phyloP scores from a whole-genome alignment of 2,888 invertebrate species.

The Stenoptilia bipunctidactyla region DNA sequence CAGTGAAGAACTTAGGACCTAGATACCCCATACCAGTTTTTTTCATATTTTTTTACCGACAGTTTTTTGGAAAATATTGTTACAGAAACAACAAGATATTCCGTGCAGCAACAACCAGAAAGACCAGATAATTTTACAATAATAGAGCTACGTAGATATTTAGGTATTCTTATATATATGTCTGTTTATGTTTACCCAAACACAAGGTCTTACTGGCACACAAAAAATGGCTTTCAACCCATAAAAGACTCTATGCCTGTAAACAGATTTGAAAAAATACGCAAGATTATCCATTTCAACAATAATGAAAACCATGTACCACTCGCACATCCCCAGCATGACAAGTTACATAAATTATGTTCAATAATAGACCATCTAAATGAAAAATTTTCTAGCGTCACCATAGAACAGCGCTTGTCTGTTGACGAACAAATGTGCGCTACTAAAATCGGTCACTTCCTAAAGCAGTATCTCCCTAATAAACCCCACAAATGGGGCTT shows the following conservation, averaged over 20 bases:
- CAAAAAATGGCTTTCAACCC: slow-evolving; percentile 13
- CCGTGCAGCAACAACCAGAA: slow-evolving; percentile 13
- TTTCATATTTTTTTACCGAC: slow-evolving; percentile 13
- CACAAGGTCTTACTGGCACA: slow-evolving; percentile 18
- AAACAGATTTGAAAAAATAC: slow-evolving; percentile 20
- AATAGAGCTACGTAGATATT: slow-evolving; percentile 6
- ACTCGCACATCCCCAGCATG: slow-evolving; percentile 14
- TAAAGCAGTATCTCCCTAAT: slow-evolving; percentile 22
- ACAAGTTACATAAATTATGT: slow-evolving; percentile 17
- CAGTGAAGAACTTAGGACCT: slow-evolving; percentile 13
- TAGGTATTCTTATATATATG: slow-evolving; percentile 18
- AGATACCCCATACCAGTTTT: slow-evolving; percentile 14
- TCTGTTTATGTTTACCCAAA: slow-evolving; percentile 19
- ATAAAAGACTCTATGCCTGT: slow-evolving; percentile 19
- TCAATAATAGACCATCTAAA: slow-evolving; percentile 18
- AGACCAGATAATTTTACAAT: slow-evolving; percentile 5
- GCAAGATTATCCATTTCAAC: slow-evolving; percentile 19
- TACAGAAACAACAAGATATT: slow-evolving; percentile 13
- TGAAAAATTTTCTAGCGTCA: slow-evolving; percentile 18
- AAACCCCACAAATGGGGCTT: too few species aligned
- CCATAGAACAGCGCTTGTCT: slow-evolving; percentile 20
- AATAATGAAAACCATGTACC: slow-evolving; percentile 17
- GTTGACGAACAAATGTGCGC: slow-evolving; percentile 17
- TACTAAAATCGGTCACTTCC: slow-evolving; percentile 10
- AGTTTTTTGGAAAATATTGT: slow-evolving; percentile 11